These are phyloP conservation scores for Neotoma lepida DNA, from an alignment of 2,113 vertebrate species.

Conservation along the genomic window DNA sequence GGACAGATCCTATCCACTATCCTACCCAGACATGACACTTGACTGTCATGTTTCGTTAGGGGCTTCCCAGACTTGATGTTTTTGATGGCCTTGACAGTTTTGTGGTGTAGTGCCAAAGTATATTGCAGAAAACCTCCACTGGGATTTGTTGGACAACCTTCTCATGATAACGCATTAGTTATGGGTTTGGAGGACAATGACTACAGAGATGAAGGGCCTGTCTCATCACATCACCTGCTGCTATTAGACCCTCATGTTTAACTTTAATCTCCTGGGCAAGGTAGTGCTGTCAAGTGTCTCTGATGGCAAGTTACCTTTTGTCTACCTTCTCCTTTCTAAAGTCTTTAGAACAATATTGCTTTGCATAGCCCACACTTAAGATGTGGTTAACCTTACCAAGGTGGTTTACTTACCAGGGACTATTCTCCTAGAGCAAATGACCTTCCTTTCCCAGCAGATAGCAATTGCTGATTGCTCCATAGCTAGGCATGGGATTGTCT, in stretches of 20 bases:
- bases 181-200: not conserved
- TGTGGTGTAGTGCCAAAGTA: not conserved
- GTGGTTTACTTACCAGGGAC: not conserved
- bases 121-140: not conserved
- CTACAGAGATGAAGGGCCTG: not conserved
- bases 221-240: not conserved
- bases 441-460: not conserved
- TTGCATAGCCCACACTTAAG: not conserved
- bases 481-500: not conserved
- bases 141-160: not conserved
- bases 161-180: not conserved
- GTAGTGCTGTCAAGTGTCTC: not conserved
- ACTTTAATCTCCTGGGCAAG: not conserved
- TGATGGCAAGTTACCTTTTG: not conserved
- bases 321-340: not conserved
- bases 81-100: conserved; percentile 39
- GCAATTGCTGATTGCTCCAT: not conserved
- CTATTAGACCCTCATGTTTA: not conserved
- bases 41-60: not conserved
- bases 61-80: not conserved
- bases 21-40: not conserved
- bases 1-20: not conserved
- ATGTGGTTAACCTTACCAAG: not conserved
- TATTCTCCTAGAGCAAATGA: too few species aligned
- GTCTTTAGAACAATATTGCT: conserved; percentile 24